phyloP scores from a whole-genome alignment of 2,113 vertebrate species.

The Pitta sordida region DNA sequence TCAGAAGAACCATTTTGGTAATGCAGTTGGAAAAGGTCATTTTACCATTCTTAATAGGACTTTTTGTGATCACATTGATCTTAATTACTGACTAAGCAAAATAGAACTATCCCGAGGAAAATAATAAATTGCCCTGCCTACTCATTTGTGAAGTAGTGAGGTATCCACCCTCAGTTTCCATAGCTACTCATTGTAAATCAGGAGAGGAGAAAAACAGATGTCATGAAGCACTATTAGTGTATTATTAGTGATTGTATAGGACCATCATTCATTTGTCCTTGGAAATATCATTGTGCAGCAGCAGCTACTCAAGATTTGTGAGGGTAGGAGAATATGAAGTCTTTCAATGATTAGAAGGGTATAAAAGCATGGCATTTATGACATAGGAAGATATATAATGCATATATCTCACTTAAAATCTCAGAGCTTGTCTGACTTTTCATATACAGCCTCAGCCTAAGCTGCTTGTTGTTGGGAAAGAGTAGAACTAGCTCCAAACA shows the following conservation, averaged over 20 bases:
- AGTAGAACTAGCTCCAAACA: neutral
- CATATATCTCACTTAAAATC: neutral
- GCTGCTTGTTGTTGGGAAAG: neutral
- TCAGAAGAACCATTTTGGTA: neutral
- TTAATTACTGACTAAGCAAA: slow-evolving; percentile 57
- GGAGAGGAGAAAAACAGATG: slow-evolving; percentile 46
- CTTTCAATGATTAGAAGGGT: neutral
- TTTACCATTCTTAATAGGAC: neutral
- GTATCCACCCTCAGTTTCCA: slow-evolving; percentile 22
- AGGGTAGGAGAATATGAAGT: neutral
- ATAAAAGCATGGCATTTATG: neutral
- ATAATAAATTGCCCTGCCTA: neutral
- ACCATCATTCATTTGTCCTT: neutral
- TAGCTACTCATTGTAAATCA: slow-evolving; percentile 47
- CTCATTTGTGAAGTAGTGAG: neutral
- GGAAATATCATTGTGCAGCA: slow-evolving; percentile 14
- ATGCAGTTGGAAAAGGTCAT: neutral
- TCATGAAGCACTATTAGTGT: slow-evolving; percentile 3
- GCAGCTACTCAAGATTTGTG: neutral
- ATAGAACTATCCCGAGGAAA: neutral
- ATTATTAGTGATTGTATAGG: neutral
- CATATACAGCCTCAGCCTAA: neutral
- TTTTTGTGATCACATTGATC: neutral
- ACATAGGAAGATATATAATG: neutral
- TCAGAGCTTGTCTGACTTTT: neutral